These are phyloP conservation scores for Parus major DNA, from an alignment of 2,113 vertebrate genomes.

Conservation along the genomic window DNA sequence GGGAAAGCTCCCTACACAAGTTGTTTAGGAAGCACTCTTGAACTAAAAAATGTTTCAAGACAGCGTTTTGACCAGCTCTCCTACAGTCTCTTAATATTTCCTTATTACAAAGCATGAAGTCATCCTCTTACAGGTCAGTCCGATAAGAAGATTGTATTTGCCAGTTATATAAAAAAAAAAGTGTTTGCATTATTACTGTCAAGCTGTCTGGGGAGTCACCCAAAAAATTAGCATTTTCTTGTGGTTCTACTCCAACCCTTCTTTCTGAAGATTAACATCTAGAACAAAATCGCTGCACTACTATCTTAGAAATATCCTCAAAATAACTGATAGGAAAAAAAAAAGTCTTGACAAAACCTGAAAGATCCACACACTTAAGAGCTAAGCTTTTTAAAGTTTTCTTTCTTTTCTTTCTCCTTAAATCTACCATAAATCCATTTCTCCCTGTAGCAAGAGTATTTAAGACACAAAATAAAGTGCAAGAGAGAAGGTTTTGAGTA, in stretches of 20 bases:
- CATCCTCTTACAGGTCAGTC: not conserved
- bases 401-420: not conserved
- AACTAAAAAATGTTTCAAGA: not conserved
- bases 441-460: not conserved
- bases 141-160: not conserved
- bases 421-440: not conserved
- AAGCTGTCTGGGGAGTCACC: not conserved
- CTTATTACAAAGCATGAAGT: not conserved
- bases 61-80: not conserved
- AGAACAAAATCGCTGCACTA: not conserved
- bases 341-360: not conserved
- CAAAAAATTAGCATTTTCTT: conserved; percentile 8
- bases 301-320: not conserved
- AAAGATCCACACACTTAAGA: not conserved
- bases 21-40: not conserved
- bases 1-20: not conserved
- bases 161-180: not conserved
- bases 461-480: not conserved
- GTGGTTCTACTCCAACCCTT: not conserved
- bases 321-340: not conserved
- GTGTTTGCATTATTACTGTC: not conserved
- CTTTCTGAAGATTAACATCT: conserved; percentile 1
- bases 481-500: not conserved
- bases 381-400: not conserved
- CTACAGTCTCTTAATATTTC: not conserved